phyloP scores from a whole-genome alignment of 2,113 vertebrate species.

The Numida meleagris region DNA sequence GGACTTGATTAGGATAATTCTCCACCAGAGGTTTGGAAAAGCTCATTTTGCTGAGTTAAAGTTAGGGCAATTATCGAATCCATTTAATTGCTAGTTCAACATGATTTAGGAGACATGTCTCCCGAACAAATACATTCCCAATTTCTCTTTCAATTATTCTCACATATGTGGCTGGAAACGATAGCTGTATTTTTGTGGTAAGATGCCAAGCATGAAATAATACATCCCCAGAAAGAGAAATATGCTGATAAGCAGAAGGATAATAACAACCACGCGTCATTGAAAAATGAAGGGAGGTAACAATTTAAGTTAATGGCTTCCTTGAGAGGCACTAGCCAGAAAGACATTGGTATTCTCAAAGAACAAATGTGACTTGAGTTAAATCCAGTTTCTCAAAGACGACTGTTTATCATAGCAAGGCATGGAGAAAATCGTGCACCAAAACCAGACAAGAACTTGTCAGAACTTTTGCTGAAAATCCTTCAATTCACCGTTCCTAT shows the following conservation, averaged over 20 bases:
- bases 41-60: conserved; percentile 24
- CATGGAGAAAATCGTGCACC: neutral
- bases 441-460: neutral
- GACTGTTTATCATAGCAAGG: neutral
- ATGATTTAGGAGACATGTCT: conserved; percentile 1
- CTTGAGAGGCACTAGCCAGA: neutral
- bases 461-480: neutral
- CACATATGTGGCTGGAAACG: conserved; percentile 17
- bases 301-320: neutral
- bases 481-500: neutral
- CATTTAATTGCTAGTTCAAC: neutral
- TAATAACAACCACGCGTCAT: neutral
- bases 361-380: neutral
- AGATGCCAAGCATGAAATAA: conserved; percentile 26
- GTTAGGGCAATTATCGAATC: conserved; percentile 1
- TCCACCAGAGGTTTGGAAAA: neutral
- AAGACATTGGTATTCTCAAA: conserved; percentile 13
- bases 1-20: neutral
- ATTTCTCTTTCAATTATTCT: conserved; percentile 28
- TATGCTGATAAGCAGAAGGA: conserved; percentile 37
- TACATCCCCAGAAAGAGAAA: neutral
- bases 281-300: conserved; percentile 27
- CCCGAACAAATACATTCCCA: neutral
- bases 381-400: neutral
- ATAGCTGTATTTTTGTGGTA: neutral